Evolutionary conservation across 2,888 invertebrate species (phyloP).

Genomic region (Meteorus cinctellus): DNA sequence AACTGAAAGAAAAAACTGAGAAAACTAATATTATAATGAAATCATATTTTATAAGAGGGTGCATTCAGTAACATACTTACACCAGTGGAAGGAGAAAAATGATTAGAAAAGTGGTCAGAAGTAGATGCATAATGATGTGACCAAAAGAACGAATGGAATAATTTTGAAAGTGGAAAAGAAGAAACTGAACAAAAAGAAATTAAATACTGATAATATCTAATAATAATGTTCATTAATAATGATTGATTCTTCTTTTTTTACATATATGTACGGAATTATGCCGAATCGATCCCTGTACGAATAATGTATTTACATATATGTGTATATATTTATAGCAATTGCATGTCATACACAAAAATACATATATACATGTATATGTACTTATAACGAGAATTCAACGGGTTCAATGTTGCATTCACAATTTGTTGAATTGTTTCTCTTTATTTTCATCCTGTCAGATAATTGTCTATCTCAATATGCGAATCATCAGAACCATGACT

Average conservation of each 20-base stretch:
- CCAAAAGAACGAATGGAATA: constrained; percentile 63
- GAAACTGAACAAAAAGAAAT: constrained; percentile 29
- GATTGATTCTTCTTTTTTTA: constrained; percentile 49
- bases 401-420: constrained; percentile 16
- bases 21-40: constrained; percentile 62
- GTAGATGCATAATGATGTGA: constrained; percentile 55
- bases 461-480: background rate
- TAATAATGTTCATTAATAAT: constrained; percentile 62
- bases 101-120: constrained; percentile 46
- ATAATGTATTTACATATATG: constrained; percentile 57
- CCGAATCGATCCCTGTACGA: constrained; percentile 21
- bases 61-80: constrained; percentile 62
- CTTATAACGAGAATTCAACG: constrained; percentile 31
- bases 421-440: constrained; percentile 5
- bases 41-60: constrained; percentile 70
- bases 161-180: constrained; percentile 52
- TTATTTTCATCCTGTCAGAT: background rate
- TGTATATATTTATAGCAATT: constrained; percentile 63
- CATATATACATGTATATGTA: constrained; percentile 58
- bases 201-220: constrained; percentile 58
- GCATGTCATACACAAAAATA: constrained; percentile 53
- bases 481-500: background rate
- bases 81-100: constrained; percentile 54
- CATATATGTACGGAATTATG: constrained; percentile 45
- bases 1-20: constrained; percentile 52